Base-by-base conservation (phyloP, 2,113 vertebrate genomes). In the Cairina moschata region DNA sequence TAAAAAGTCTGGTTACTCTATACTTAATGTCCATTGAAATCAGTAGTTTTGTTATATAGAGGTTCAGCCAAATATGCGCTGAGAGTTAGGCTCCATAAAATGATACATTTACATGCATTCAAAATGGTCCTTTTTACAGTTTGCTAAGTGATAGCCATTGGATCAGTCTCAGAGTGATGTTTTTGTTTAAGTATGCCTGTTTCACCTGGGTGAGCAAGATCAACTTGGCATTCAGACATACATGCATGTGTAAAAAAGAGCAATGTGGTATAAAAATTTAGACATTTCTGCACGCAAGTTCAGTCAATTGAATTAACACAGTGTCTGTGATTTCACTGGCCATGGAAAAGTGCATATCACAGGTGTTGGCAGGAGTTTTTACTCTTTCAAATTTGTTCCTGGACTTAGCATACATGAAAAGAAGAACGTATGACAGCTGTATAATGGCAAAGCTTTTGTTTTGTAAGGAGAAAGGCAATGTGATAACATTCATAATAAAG, bases 341-440 rank as follows among this genome's bases (percentile, higher is more conserved):
- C 87, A 89, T 87, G 66, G 88, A 79, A 92, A 82, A 60, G 8
- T 68, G 29, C 76, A 2, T 79, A 82, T 84, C 87, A 72, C 52
- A 87, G 52, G 32, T 76, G 32, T 0, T 95, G 87, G 69, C 78
- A 81, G 44, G 59, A 83, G 42, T 68, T 65, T 55, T 90, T 90
- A 50, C 40, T 86, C 28, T 93, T 85, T 83, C 75, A 88, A 67
- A 83, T 93, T 85, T 66, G 11, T 91, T 94, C 58, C 87, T 90
- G 78, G 48, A 84, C 32, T 48, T 56, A 76, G 29, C 6, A 26
- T 60, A 13, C 7, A 13, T 29, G 34, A 82, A 89, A n/a, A 75
- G 32, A 50, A 29, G 8, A 65, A n/a, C 8, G 6, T 34, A 11
- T 69, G 46, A 55, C 50, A 67, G 15, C 60, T 89, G 28, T 78